A percentile compares a stretch with the other conserved stretches of the same genome.
phyloP scores from a whole-genome alignment of 1,140 invertebrate genomes.

The Diprion similis region DNA sequence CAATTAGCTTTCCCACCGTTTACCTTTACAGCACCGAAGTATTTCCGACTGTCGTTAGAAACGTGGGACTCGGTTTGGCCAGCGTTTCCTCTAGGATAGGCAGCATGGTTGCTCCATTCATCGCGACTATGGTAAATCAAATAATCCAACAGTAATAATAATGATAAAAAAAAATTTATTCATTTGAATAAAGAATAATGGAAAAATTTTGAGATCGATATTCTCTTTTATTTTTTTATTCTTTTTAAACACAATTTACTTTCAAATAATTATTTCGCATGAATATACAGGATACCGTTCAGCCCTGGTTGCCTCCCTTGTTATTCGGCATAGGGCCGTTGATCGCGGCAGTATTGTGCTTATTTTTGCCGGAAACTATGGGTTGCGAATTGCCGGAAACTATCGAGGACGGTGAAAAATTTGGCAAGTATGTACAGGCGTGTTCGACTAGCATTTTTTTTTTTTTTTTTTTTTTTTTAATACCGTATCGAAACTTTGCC shows the following conservation, averaged over 20 bases:
- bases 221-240: background rate
- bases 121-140: slow-evolving; percentile 62
- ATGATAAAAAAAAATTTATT: background rate
- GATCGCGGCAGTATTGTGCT: slow-evolving; percentile 61
- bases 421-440: slow-evolving; percentile 54
- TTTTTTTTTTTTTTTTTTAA: background rate
- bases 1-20: slow-evolving; percentile 66
- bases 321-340: slow-evolving; percentile 64
- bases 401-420: slow-evolving; percentile 65
- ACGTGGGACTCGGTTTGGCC: slow-evolving; percentile 68
- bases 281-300: slow-evolving; percentile 36
- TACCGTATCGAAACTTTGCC: too few relatives aligned
- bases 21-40: slow-evolving; percentile 74
- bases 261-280: slow-evolving; percentile 13
- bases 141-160: slow-evolving; percentile 5
- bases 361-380: slow-evolving; percentile 69
- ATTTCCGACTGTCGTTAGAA: slow-evolving; percentile 73
- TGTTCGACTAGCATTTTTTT: background rate
- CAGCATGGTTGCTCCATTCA: slow-evolving; percentile 71
- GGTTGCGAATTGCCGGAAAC: slow-evolving; percentile 67
- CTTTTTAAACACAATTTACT: background rate
- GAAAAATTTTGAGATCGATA: background rate
- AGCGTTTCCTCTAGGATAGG: slow-evolving; percentile 70
- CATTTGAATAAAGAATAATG: too few relatives aligned
- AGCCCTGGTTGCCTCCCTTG: slow-evolving; percentile 62